Base-by-base conservation (phyloP, 2,888 invertebrate species). In the Alloscopus bannaensis region DNA sequence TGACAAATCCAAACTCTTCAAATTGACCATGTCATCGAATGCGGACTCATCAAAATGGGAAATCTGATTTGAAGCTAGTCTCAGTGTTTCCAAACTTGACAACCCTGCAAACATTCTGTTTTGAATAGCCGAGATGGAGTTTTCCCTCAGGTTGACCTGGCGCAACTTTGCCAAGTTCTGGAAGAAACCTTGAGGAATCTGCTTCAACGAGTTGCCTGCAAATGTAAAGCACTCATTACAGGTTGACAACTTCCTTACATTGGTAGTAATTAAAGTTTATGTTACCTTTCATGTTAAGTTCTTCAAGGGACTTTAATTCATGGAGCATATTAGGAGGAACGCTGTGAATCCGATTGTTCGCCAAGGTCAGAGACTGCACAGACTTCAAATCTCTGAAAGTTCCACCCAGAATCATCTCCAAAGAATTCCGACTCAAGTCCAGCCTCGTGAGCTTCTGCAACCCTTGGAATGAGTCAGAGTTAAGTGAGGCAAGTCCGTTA, bases 341-440 rank as follows among this genome's bases (percentile, higher is more conserved):
- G 28, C 81, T 83, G 28, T 70, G 83, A 11, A 87, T 80, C 18
- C 86, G 66, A 73, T 87, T 87, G 80, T 84, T 90, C 86, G 94
- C 93, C 0, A 93, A 90, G 87, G 95, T 95, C 28, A 96, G 88
- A 88, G 94, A 94, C 85, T 93, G 95, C 0, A 96, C 90, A 82
- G 93, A 92, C 62, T 91, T 91, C 68, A 96, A 88, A 86, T 93
- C 93, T 77, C 92, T 90, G 85, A 96, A 94, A 0, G 94, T 94
- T 24, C 93, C 91, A 1, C 94, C 93, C 88, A 94, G 94, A 71
- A 95, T 88, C 0, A 91, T 90, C 8, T 91, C 90, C 24, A 96
- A 88, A 18, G 92, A 91, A 87, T 96, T 96, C 18, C 91, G 90
- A 0, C 95, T 95, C 66, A 96, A 90, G 88, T 96, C 95, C 1